A percentile compares a stretch with the other conserved stretches of the same genome.
These are phyloP conservation scores for Hanleya hanleyi DNA, from an alignment of 2,888 invertebrate genomes.

Conservation along the genomic window DNA sequence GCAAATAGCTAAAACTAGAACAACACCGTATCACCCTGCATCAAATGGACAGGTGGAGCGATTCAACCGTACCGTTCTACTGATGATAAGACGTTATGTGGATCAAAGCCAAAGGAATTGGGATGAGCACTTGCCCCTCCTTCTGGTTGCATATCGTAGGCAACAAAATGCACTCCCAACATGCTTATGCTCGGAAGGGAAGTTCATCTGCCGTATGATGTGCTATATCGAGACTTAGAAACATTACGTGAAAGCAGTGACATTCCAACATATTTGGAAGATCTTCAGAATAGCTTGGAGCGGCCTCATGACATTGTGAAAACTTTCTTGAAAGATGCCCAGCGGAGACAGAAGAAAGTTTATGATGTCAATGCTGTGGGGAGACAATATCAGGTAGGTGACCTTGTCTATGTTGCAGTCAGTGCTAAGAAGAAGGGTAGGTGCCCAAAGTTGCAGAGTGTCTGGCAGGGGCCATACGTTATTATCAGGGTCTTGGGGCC, in stretches of 20 bases:
- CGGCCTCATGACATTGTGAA: background rate
- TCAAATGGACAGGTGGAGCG: too few species aligned
- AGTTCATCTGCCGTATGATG: background rate
- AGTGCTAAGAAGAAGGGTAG: background rate
- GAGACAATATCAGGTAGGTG: background rate
- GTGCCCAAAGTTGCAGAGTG: background rate
- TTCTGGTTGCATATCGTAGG: too few species aligned
- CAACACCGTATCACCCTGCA: slow-evolving; percentile 10
- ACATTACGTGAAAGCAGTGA: background rate
- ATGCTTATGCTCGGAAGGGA: slow-evolving; percentile 1
- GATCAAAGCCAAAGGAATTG: too few species aligned
- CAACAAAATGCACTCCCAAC: slow-evolving; percentile 1
- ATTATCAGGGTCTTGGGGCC: background rate
- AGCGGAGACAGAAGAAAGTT: background rate
- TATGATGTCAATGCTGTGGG: background rate
- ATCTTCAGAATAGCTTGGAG: background rate
- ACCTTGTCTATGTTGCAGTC: slow-evolving; percentile 6
- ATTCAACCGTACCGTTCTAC: background rate
- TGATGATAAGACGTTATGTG: too few species aligned
- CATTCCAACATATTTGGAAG: background rate
- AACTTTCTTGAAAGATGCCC: background rate
- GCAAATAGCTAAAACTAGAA: slow-evolving; percentile 15
- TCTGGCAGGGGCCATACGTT: background rate
- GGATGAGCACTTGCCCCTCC: too few species aligned
- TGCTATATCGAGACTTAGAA: background rate